Conservation (phyloP, 2,797 vertebrate genomes). For the Zenarchopterus dispar region DNA sequence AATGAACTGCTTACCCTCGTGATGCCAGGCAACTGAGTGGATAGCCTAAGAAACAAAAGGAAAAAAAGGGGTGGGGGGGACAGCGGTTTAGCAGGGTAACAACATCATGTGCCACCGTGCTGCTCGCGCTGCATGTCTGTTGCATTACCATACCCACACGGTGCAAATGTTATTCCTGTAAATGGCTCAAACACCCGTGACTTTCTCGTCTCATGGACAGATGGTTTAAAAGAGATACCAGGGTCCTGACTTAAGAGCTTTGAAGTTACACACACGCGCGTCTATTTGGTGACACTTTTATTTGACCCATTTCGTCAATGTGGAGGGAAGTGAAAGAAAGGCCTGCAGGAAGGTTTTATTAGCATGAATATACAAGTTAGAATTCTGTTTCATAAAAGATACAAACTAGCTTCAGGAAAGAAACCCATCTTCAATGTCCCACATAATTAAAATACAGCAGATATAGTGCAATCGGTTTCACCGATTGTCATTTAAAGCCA, state of each 20-base stretch:
- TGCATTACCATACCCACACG: slow-evolving; percentile 20
- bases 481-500: neutral
- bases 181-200: slow-evolving; percentile 28
- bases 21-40: slow-evolving; percentile 98
- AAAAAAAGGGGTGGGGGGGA: neutral
- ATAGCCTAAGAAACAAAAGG: slow-evolving; percentile 86
- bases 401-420: neutral
- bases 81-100: slow-evolving; percentile 39
- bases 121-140: slow-evolving; percentile 24
- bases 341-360: slow-evolving; percentile 19
- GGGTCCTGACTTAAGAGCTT: slow-evolving; percentile 23
- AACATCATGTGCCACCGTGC: slow-evolving; percentile 42
- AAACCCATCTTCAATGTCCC: neutral
- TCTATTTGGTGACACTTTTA: slow-evolving; percentile 6
- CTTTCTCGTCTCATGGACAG: slow-evolving; percentile 35
- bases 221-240: slow-evolving; percentile 51
- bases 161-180: slow-evolving; percentile 11
- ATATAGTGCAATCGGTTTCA: slow-evolving; percentile 16
- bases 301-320: slow-evolving; percentile 16
- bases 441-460: slow-evolving; percentile 4
- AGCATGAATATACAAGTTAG: slow-evolving; percentile 14
- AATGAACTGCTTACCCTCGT: slow-evolving; percentile 98
- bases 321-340: neutral
- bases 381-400: slow-evolving; percentile 20
- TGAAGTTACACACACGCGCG: slow-evolving; percentile 26